phyloP scores from a whole-genome alignment of 2,113 vertebrate genomes.

The Malurus elegans region DNA sequence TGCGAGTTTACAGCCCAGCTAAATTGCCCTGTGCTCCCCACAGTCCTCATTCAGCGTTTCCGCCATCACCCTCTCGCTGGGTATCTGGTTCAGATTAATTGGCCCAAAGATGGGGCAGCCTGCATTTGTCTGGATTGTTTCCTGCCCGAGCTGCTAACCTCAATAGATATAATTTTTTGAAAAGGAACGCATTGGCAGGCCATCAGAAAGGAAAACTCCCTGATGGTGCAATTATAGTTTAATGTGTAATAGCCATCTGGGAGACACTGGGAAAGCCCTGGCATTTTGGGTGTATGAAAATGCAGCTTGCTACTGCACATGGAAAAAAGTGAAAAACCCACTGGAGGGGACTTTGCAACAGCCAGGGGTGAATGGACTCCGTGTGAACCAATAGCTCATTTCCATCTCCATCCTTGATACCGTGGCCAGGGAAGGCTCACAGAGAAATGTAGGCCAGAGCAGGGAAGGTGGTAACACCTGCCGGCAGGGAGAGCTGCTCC shows the following conservation, averaged over 20 bases:
- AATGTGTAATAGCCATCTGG: background rate
- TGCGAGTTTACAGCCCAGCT: background rate
- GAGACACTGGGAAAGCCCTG: background rate
- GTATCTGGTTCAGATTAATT: constrained; percentile 49
- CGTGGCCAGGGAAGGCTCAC: background rate
- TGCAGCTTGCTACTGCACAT: background rate
- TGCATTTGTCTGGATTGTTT: constrained; percentile 37
- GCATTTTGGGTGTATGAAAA: background rate
- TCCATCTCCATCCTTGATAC: background rate
- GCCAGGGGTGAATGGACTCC: background rate
- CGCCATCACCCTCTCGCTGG: background rate
- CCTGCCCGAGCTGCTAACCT: constrained; percentile 32
- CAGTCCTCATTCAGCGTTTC: constrained; percentile 32
- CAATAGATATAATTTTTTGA: background rate
- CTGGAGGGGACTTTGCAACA: background rate
- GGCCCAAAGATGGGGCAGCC: background rate
- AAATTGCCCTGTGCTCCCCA: background rate
- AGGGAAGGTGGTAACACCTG: background rate
- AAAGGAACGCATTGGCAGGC: background rate
- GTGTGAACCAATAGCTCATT: background rate
- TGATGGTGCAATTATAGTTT: constrained; percentile 6
- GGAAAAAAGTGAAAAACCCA: background rate
- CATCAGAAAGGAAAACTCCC: constrained; percentile 51
- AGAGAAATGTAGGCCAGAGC: rapidly evolving
- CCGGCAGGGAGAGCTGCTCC: background rate